Evolutionary conservation across 2,888 invertebrate species (phyloP).

Genomic region (Danaus chrysippus): DNA sequence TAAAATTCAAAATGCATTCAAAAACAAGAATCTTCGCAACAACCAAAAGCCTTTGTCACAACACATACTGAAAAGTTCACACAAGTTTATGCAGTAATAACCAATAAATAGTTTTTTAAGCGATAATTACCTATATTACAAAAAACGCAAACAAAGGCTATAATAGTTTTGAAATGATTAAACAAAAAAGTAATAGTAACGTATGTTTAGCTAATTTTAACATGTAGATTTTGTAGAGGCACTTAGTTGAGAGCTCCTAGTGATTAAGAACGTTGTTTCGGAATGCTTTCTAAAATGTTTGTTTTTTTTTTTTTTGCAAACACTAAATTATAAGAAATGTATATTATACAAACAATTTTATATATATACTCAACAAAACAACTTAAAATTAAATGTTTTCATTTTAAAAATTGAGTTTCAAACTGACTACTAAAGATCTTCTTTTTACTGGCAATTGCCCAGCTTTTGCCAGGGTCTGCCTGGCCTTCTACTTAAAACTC

Average conservation of each 20-base stretch:
- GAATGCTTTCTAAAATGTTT: too few relatives aligned
- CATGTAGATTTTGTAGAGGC: conserved; percentile 17
- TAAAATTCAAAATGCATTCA: conserved; percentile 40
- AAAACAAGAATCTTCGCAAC: conserved; percentile 41
- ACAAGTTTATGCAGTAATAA: conserved; percentile 13
- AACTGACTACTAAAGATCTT: too few relatives aligned
- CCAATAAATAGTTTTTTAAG: conserved; percentile 6
- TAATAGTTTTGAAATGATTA: conserved; percentile 3
- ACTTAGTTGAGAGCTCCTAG: conserved; percentile 13
- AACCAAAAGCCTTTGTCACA: conserved; percentile 40
- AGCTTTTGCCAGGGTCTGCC: too few relatives aligned
- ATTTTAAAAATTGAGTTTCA: too few relatives aligned
- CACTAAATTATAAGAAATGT: too few relatives aligned
- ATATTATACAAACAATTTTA: too few relatives aligned
- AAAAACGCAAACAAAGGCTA: not conserved
- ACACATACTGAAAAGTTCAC: conserved; percentile 27
- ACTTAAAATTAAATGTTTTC: too few relatives aligned
- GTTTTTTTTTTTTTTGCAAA: too few relatives aligned
- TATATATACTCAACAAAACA: too few relatives aligned
- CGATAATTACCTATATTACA: conserved; percentile 14
- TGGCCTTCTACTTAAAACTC: too few relatives aligned
- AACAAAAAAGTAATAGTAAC: conserved; percentile 9
- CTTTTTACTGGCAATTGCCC: too few relatives aligned
- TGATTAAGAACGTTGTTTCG: conserved; percentile 3
- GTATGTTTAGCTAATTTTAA: conserved; percentile 25